A percentile compares a stretch with the other conserved stretches of the same genome.
These are phyloP conservation scores for Decapterus maruadsi DNA, from an alignment of 2,797 vertebrate genomes.

Conservation along the genomic window DNA sequence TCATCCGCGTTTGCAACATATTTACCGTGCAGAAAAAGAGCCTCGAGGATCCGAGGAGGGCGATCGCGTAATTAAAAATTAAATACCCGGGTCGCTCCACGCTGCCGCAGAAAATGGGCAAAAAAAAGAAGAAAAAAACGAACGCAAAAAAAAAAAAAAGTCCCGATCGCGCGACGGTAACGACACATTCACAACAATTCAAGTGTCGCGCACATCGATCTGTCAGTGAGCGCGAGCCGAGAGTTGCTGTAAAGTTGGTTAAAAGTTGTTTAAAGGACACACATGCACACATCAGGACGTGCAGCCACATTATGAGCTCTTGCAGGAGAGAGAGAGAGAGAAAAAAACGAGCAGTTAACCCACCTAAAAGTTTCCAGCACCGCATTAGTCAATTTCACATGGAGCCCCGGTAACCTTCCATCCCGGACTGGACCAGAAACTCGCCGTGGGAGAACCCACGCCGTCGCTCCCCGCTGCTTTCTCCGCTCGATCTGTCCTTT, in stretches of 20 bases:
- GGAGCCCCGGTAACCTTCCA: slow-evolving; percentile 83
- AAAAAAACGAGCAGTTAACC: slow-evolving; percentile 78
- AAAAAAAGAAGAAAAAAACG: slow-evolving; percentile 14
- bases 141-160: no score
- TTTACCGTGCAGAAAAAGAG: slow-evolving; percentile 55
- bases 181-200: slow-evolving; percentile 46
- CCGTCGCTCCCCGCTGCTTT: slow-evolving; percentile 62
- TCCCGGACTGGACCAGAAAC: slow-evolving; percentile 75
- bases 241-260: slow-evolving; percentile 29
- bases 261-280: slow-evolving; percentile 61
- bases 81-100: slow-evolving; percentile 71
- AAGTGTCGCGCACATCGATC: slow-evolving; percentile 52
- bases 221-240: slow-evolving; percentile 43
- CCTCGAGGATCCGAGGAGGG: slow-evolving; percentile 30
- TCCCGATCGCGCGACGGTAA: slow-evolving; percentile 46
- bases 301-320: slow-evolving; percentile 77
- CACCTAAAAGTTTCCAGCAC: slow-evolving; percentile 89
- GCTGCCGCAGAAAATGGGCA: slow-evolving; percentile 35
- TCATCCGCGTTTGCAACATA: slow-evolving; percentile 32
- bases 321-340: slow-evolving; percentile 17
- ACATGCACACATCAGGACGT: slow-evolving; percentile 71
- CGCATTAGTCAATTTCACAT: slow-evolving; percentile 85
- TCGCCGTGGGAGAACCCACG: slow-evolving; percentile 80
- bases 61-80: slow-evolving; percentile 70
- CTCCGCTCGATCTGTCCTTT: slow-evolving; percentile 64